A percentile compares a stretch with the other conserved stretches of the same genome.
Conservation (phyloP, 2,888 invertebrate species). For the Dynastes maya region DNA sequence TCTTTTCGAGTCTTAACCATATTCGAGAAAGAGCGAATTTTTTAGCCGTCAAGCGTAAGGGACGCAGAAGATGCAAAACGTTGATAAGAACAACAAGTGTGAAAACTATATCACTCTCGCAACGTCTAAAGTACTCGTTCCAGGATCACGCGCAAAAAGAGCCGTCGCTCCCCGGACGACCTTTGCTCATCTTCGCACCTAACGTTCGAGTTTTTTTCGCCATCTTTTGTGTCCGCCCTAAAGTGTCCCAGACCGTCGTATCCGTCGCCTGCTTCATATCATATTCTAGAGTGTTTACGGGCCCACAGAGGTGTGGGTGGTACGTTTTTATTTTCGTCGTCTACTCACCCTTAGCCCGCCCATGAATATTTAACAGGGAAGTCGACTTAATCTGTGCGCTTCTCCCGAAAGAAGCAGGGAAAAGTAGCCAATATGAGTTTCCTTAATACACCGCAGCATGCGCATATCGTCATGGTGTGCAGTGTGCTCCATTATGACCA, state of each 20-base stretch:
- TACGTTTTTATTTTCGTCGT: slow-evolving; percentile 72
- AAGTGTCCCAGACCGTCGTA: slow-evolving; percentile 60
- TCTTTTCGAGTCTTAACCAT: not conserved
- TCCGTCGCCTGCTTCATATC: slow-evolving; percentile 60
- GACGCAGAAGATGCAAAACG: not conserved
- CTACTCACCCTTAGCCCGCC: slow-evolving; percentile 69
- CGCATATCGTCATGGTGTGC: no score
- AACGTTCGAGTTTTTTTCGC: slow-evolving; percentile 33
- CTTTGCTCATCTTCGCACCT: slow-evolving; percentile 39
- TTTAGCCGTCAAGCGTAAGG: slow-evolving; percentile 1
- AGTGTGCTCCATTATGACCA: no score
- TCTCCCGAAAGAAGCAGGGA: not conserved
- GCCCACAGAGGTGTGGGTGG: slow-evolving; percentile 65
- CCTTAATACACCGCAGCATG: not conserved
- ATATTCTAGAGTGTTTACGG: slow-evolving; percentile 70
- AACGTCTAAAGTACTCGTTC: not conserved
- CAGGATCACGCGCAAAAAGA: slow-evolving; percentile 25
- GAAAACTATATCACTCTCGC: slow-evolving; percentile 21
- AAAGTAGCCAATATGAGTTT: slow-evolving; percentile 6
- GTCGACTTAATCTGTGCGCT: slow-evolving; percentile 73
- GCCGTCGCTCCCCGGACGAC: slow-evolving; percentile 16
- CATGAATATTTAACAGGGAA: slow-evolving; percentile 75
- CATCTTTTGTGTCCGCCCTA: slow-evolving; percentile 25
- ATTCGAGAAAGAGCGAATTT: slow-evolving; percentile 2
- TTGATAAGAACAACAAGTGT: slow-evolving; percentile 40